A percentile compares a stretch with the other conserved stretches of the same genome.
Conservation (phyloP, 2,888 invertebrate genomes). For the Spilosoma lubricipeda region DNA sequence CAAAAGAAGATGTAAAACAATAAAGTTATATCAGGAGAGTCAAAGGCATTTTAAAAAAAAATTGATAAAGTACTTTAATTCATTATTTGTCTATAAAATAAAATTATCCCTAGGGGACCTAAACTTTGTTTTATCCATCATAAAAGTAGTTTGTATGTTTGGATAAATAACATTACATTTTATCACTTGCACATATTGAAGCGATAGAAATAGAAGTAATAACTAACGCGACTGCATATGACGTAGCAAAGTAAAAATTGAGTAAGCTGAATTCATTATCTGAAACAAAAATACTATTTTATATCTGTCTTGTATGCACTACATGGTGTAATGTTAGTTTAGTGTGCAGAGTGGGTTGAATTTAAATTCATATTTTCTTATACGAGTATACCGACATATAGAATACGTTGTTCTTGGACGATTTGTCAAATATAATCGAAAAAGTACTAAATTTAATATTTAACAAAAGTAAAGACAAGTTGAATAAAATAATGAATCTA, state of each 20-base stretch:
- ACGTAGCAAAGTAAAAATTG: slow-evolving; percentile 72
- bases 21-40: not conserved
- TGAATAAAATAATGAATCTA: too few species aligned
- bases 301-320: not conserved
- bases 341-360: too few species aligned
- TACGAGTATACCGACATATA: too few species aligned
- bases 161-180: not conserved
- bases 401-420: too few species aligned
- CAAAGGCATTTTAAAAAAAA: not conserved
- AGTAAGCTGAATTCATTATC: slow-evolving; percentile 77
- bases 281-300: slow-evolving; percentile 55
- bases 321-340: not conserved
- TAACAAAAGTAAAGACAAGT: too few species aligned
- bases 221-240: slow-evolving; percentile 64
- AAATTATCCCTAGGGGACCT: not conserved
- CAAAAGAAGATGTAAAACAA: too few species aligned
- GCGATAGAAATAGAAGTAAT: not conserved
- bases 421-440: too few species aligned
- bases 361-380: too few species aligned
- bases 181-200: not conserved
- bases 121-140: not conserved
- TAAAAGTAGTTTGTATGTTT: not conserved
- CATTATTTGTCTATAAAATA: not conserved
- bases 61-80: not conserved
- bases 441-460: too few species aligned